Percentiles rank a stretch among this genome's conserved stretches.
Evolutionary conservation across 1,140 invertebrate genomes (phyloP).

Genomic region (Holotrichia oblita): DNA sequence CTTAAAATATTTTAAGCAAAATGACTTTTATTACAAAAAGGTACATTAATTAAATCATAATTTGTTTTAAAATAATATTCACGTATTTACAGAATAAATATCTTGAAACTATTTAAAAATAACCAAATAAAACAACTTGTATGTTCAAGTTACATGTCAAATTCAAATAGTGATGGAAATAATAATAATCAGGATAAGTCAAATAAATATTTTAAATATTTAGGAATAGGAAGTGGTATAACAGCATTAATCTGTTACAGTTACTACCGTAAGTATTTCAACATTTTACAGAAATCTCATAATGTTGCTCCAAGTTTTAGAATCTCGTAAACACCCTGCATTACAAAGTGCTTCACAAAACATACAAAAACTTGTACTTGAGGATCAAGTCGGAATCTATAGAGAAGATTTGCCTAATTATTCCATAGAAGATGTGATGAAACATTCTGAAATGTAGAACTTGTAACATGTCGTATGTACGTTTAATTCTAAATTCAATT

Average conservation of each 20-base stretch:
- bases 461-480: too few species aligned
- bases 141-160: neutral
- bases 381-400: neutral
- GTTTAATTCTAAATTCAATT: too few species aligned
- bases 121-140: neutral
- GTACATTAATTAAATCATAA: neutral
- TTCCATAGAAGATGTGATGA: slow-evolving; percentile 75
- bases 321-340: neutral
- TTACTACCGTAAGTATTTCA: neutral
- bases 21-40: neutral
- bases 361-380: neutral
- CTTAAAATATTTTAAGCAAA: neutral
- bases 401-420: slow-evolving; percentile 68
- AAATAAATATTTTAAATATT: neutral
- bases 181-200: neutral
- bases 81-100: neutral
- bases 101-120: slow-evolving; percentile 1
- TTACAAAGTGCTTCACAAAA: neutral
- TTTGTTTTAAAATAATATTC: neutral
- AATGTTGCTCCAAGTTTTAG: too few species aligned
- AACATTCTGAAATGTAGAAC: slow-evolving; percentile 74
- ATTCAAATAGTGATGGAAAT: neutral
- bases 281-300: too few species aligned
- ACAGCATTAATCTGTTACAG: neutral
- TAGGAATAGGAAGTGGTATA: neutral